Evolutionary conservation across 2,888 invertebrate genomes (phyloP).

Genomic region (Diplazon laetatorius): DNA sequence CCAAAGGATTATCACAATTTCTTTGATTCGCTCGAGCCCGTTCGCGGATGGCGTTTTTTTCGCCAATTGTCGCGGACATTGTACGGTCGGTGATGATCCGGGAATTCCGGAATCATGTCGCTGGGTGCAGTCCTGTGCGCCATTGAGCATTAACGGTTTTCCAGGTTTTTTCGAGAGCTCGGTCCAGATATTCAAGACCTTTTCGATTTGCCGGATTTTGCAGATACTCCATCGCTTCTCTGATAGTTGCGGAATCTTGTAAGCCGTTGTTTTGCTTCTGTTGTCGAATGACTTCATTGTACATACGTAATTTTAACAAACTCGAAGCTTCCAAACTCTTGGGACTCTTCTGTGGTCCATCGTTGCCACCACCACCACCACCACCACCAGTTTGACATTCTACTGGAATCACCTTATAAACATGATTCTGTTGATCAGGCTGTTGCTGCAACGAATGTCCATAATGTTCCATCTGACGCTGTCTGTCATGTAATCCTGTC

Average conservation of each 20-base stretch:
- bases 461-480: slow-evolving; percentile 18
- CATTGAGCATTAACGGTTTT: slow-evolving; percentile 68
- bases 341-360: too few relatives aligned
- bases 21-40: slow-evolving; percentile 75
- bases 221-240: slow-evolving; percentile 67
- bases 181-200: slow-evolving; percentile 70
- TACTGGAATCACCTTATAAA: slow-evolving; percentile 51
- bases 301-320: slow-evolving; percentile 72
- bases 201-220: slow-evolving; percentile 62
- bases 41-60: slow-evolving; percentile 70
- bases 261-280: slow-evolving; percentile 77
- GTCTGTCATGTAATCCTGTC: not conserved
- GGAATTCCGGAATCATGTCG: slow-evolving; percentile 11
- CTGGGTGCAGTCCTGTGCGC: slow-evolving; percentile 71
- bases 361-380: not conserved
- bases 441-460: slow-evolving; percentile 41
- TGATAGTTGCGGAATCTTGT: slow-evolving; percentile 72
- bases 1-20: slow-evolving; percentile 69
- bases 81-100: slow-evolving; percentile 11
- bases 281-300: slow-evolving; percentile 69
- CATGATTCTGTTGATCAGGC: slow-evolving; percentile 34
- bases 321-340: slow-evolving; percentile 68
- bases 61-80: not conserved
- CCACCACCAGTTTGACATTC: not conserved
- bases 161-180: slow-evolving; percentile 64